Percentiles rank a stretch among this genome's conserved stretches.
Evolutionary conservation across 92 coral and sea anemone species (phyloP).

Genomic region (Palythoa caribaeorum): DNA sequence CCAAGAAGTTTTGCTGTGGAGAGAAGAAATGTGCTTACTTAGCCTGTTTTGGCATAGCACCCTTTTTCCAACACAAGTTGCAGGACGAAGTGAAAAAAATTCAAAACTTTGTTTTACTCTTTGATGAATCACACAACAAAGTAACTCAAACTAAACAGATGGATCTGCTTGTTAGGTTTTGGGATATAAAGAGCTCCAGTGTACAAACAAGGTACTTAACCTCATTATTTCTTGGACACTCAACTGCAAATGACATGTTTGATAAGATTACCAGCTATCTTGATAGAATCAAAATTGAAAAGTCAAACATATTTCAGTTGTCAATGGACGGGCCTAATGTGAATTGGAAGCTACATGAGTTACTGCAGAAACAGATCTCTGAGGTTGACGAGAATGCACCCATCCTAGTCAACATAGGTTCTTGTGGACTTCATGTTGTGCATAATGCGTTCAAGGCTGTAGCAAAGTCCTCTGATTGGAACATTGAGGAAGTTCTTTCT

Average conservation of each 20-base stretch:
- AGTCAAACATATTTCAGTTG: slow-evolving; percentile 41
- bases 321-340: slow-evolving; percentile 54
- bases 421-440: slow-evolving; percentile 68
- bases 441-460: slow-evolving; percentile 69
- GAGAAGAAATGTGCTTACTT: slow-evolving; percentile 52
- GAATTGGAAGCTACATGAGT: slow-evolving; percentile 35
- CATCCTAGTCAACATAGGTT: slow-evolving; percentile 37
- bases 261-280: slow-evolving; percentile 41
- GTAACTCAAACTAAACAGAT: slow-evolving; percentile 51
- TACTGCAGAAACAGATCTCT: slow-evolving; percentile 23
- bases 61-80: slow-evolving; percentile 51
- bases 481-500: slow-evolving; percentile 48
- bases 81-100: slow-evolving; percentile 43
- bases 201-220: slow-evolving; percentile 58
- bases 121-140: slow-evolving; percentile 56
- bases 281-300: slow-evolving; percentile 42
- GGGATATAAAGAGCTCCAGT: slow-evolving; percentile 37
- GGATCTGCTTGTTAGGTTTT: slow-evolving; percentile 53
- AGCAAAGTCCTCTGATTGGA: slow-evolving; percentile 60
- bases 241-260: slow-evolving; percentile 43
- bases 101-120: slow-evolving; percentile 46
- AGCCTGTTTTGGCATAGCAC: slow-evolving; percentile 67
- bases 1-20: slow-evolving; percentile 46
- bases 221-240: slow-evolving; percentile 60
- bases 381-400: slow-evolving; percentile 33